Conservation (phyloP, 1,140 invertebrate genomes). For the Aphelenchoides avenae region DNA sequence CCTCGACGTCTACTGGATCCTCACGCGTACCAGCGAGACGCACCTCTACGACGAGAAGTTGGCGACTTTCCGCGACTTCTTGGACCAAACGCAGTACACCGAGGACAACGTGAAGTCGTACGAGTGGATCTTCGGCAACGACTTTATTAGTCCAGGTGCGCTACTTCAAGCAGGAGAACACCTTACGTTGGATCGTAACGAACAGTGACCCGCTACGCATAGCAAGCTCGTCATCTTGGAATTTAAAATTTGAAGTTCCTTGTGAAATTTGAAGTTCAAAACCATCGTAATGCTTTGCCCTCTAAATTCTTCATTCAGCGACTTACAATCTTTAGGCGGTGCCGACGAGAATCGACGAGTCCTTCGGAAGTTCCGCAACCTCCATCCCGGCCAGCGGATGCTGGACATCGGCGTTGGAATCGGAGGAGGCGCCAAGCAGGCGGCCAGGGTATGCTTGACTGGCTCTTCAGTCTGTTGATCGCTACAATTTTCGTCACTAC, state of each 20-base stretch:
- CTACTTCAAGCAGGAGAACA: slow-evolving; percentile 44
- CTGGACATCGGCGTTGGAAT: slow-evolving; percentile 68
- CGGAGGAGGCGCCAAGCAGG: slow-evolving; percentile 67
- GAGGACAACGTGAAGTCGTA: slow-evolving; percentile 65
- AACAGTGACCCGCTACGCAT: too few relatives aligned
- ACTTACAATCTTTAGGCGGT: slow-evolving; percentile 23
- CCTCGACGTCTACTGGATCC: slow-evolving; percentile 53
- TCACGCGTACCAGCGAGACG: slow-evolving; percentile 26
- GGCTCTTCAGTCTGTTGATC: too few relatives aligned
- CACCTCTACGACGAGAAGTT: slow-evolving; percentile 46
- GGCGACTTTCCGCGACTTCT: slow-evolving; percentile 63
- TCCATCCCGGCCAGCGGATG: slow-evolving; percentile 63
- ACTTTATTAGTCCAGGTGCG: slow-evolving; percentile 67
- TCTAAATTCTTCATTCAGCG: slow-evolving; percentile 3
- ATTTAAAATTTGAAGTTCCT: too few relatives aligned
- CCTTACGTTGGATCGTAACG: too few relatives aligned
- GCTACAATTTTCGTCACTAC: too few relatives aligned
- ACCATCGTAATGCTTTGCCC: too few relatives aligned
- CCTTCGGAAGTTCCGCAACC: slow-evolving; percentile 57
- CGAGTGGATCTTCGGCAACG: slow-evolving; percentile 67
- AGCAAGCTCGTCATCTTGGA: too few relatives aligned
- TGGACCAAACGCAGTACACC: slow-evolving; percentile 68
- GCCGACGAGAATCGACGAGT: slow-evolving; percentile 62
- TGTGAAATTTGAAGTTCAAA: too few relatives aligned
- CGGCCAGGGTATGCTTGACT: slow-evolving; percentile 62